Evolutionary conservation across 2,113 vertebrate species (phyloP), one percentile per base, ranked within the genome.

Genomic region (Brienomyrus longianalis): DNA sequence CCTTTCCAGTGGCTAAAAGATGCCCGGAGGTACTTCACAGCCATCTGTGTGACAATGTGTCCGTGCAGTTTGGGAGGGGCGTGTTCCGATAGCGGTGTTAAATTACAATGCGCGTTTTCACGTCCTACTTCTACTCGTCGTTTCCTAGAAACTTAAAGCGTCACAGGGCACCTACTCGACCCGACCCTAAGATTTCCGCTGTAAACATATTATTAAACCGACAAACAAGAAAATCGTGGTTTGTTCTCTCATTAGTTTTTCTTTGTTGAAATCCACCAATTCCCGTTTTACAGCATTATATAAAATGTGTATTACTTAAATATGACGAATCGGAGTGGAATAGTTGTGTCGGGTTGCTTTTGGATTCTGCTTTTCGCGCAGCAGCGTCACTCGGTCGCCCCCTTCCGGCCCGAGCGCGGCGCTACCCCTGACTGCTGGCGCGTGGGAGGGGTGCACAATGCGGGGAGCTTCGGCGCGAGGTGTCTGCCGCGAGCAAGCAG

Each of bases 381-480:
- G 70, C 51, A n/a, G 88, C 70, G 51, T 21, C 35, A 62, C 51
- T 43, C 77, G 35, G 39, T 23, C 52, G 62, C 77, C 89, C 77
- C 80, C 80, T 45, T 47, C 0, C 35, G 52, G 35, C 45, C 23
- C 5, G 23, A 47, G 35, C 13, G 31, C 54, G 51, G 77, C 48
- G 83, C 54, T 48, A 47, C 89, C 35, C 43, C 51, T 39, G 59
- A 31, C 77, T 45, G 35, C 50, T 43, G 15, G 52, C n/a, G 89
- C 89, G 52, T 84, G 77, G 89, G 89, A 89, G 77, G 89, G 89
- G 80, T 11, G 21, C 21, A 84, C 89, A 84, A 84, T 89, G 77
- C 89, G 77, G 77, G 50, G 45, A 31, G 88, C 51, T 17, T 13
- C 47, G 84, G 31, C 21, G 77, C 88, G 31, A 56, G 74, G 52